Percentiles rank a stretch among this genome's conserved stretches.
Conservation (phyloP, 2,113 vertebrate species). For the Gadus macrocephalus region DNA sequence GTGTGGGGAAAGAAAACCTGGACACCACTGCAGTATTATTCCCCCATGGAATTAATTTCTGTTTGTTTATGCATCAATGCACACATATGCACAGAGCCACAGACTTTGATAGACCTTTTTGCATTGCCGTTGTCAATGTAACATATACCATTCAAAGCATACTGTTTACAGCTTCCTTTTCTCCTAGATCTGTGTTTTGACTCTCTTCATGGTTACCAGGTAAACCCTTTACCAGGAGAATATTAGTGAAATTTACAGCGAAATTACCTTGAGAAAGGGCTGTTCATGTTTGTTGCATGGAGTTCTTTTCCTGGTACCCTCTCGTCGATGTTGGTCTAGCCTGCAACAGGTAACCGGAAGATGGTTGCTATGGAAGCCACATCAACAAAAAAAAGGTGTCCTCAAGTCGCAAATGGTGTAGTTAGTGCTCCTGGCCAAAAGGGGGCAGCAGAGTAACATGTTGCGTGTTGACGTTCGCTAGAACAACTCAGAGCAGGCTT, state of each 20-base stretch:
- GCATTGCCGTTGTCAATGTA: too few species aligned
- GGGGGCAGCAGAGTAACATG: slow-evolving; percentile 61
- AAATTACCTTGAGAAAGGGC: slow-evolving; percentile 56
- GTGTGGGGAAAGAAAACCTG: too few species aligned
- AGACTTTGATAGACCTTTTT: too few species aligned
- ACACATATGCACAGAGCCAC: too few species aligned
- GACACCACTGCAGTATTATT: too few species aligned
- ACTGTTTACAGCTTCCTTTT: too few species aligned
- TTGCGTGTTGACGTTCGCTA: not conserved
- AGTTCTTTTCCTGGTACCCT: not conserved
- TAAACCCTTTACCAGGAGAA: not conserved
- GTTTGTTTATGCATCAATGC: too few species aligned
- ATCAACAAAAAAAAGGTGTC: slow-evolving; percentile 34
- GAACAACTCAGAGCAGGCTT: slow-evolving; percentile 26
- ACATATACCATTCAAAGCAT: too few species aligned
- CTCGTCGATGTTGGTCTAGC: slow-evolving; percentile 20
- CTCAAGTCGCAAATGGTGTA: not conserved
- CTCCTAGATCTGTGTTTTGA: too few species aligned
- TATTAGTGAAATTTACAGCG: slow-evolving; percentile 13
- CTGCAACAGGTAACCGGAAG: slow-evolving; percentile 42
- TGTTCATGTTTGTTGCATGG: slow-evolving; percentile 51
- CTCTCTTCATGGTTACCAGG: too few species aligned
- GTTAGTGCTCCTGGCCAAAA: slow-evolving; percentile 33
- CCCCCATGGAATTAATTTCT: too few species aligned
- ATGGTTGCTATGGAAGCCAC: slow-evolving; percentile 49